Conservation (phyloP, 2,888 invertebrate genomes). For the Acanthosoma haemorrhoidale region DNA sequence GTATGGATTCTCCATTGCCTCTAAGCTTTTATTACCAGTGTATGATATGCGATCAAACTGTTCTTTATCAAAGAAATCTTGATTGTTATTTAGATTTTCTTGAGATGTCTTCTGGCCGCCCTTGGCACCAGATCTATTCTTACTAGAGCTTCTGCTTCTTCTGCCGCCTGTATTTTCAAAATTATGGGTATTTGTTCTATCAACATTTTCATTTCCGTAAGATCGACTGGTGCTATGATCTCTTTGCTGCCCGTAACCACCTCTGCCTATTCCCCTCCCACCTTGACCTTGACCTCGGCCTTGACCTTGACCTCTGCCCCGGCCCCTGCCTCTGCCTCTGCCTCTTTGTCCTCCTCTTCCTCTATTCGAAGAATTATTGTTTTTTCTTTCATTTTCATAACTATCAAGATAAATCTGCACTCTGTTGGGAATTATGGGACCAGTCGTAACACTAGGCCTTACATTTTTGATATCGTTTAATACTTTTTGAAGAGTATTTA, state of each 20-base stretch:
- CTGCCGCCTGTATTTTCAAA: neutral
- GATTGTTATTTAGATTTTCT: neutral
- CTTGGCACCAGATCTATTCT: neutral
- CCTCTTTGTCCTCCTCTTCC: neutral
- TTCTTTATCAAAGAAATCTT: neutral
- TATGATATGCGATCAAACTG: neutral
- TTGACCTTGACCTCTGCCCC: neutral
- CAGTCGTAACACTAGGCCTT: neutral
- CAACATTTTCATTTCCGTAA: neutral
- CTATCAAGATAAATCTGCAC: neutral
- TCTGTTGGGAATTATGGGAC: neutral
- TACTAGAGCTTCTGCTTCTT: neutral
- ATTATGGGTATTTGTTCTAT: neutral
- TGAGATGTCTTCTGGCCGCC: neutral
- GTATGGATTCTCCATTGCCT: neutral
- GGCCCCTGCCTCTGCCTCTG: neutral
- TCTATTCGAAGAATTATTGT: neutral
- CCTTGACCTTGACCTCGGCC: neutral
- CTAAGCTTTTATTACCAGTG: neutral
- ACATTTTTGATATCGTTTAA: constrained; percentile 6
- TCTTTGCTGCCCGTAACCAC: neutral
- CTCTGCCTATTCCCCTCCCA: neutral
- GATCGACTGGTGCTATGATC: neutral
- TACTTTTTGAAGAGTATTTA: neutral
- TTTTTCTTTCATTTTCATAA: neutral